These are phyloP conservation scores for Porphyrio hochstetteri DNA, from an alignment of 2,113 vertebrate species.

Conservation along the genomic window DNA sequence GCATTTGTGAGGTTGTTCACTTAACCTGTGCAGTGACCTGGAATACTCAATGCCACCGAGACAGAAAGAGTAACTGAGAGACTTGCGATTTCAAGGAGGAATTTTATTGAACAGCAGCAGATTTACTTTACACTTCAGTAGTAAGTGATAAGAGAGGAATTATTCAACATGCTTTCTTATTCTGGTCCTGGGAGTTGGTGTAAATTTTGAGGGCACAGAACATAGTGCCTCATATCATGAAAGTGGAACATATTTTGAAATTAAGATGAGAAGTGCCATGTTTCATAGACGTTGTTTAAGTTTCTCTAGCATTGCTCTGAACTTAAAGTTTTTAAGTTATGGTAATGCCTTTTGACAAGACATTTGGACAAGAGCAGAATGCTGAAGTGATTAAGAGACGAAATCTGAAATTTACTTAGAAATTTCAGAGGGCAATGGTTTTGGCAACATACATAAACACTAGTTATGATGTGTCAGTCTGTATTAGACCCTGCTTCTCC, in stretches of 20 bases:
- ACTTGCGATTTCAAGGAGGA: conserved; percentile 38
- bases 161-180: conserved; percentile 41
- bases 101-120: conserved; percentile 52
- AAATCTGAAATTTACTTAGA: conserved; percentile 49
- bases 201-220: not conserved
- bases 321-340: not conserved
- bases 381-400: conserved; percentile 21
- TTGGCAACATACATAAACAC: conserved; percentile 44
- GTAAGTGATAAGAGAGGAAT: conserved; percentile 37
- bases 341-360: conserved; percentile 28
- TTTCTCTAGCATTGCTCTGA: not conserved
- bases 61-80: conserved; percentile 62
- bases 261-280: conserved; percentile 8
- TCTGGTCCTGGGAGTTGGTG: not conserved
- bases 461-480: conserved; percentile 55
- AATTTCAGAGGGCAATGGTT: not conserved
- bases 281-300: not conserved
- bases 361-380: not conserved
- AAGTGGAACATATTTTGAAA: conserved; percentile 36
- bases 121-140: conserved; percentile 65
- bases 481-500: conserved; percentile 27
- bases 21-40: conserved; percentile 78
- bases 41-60: conserved; percentile 56
- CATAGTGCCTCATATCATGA: not conserved
- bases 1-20: conserved; percentile 74